Conservation (phyloP, 1,140 invertebrate genomes). For the Conus ventricosus region DNA sequence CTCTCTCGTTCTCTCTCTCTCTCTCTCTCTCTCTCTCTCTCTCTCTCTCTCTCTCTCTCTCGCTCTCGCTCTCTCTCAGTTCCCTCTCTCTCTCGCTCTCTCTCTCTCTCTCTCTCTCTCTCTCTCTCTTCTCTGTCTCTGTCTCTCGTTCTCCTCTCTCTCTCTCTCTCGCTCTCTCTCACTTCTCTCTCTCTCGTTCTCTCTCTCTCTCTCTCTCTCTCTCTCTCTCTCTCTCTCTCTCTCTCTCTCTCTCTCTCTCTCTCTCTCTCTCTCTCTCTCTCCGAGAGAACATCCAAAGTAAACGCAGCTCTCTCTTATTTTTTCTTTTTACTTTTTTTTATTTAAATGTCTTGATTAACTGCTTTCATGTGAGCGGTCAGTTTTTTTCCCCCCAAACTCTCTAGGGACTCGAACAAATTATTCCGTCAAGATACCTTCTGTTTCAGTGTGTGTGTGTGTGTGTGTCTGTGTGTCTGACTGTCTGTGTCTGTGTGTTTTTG, state of each 20-base stretch:
- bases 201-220: neutral
- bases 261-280: too few species aligned
- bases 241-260: neutral
- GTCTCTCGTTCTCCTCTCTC: too few species aligned
- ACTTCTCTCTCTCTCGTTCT: too few species aligned
- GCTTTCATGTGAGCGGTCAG: too few species aligned
- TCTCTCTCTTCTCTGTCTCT: neutral
- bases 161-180: too few species aligned
- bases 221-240: constrained; percentile 18
- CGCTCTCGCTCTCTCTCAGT: neutral
- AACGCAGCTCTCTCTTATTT: too few species aligned
- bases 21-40: neutral
- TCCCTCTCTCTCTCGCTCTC: neutral
- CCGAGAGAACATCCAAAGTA: too few species aligned
- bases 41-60: neutral
- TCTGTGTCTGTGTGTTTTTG: neutral
- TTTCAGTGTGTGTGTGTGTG: neutral
- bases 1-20: neutral
- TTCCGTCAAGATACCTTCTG: too few species aligned
- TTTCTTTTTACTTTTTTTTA: too few species aligned
- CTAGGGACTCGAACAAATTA: too few species aligned
- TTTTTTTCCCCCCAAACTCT: too few species aligned
- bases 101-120: constrained; percentile 6
- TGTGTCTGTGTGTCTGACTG: neutral
- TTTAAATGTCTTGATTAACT: too few species aligned